These are phyloP conservation scores for Chelonia mydas DNA, from an alignment of 2,797 vertebrate species.

Conservation along the genomic window DNA sequence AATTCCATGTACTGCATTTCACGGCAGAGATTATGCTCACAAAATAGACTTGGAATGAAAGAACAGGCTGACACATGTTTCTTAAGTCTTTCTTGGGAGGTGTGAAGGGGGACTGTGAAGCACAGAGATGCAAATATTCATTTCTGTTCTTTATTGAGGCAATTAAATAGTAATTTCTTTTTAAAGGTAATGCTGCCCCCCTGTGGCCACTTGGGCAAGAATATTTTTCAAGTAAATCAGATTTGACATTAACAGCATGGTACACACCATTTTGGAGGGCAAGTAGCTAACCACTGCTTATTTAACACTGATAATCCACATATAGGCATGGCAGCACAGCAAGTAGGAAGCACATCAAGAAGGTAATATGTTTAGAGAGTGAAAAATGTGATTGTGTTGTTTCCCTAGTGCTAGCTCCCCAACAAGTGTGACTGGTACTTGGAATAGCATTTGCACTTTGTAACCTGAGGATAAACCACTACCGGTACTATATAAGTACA, in stretches of 20 bases:
- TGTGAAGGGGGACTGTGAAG: not conserved
- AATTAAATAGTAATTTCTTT: not conserved
- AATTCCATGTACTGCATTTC: not conserved
- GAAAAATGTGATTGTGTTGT: not conserved
- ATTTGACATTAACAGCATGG: not conserved
- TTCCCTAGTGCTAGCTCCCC: not conserved
- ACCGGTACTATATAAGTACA: accelerated
- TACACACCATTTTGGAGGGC: not conserved
- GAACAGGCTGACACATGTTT: accelerated
- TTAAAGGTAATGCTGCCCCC: conserved; percentile 37
- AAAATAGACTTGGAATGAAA: accelerated
- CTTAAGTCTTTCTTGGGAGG: accelerated
- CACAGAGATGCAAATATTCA: not conserved
- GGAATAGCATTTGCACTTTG: not conserved
- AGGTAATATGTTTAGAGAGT: not conserved
- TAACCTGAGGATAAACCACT: accelerated
- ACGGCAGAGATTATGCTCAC: accelerated
- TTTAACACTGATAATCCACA: not conserved
- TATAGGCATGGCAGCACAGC: not conserved
- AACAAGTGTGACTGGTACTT: not conserved
- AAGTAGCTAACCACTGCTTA: not conserved
- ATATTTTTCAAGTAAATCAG: not conserved
- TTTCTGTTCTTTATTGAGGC: not conserved
- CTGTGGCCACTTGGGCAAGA: not conserved
- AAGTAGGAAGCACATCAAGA: too few relatives aligned